Percentiles rank a stretch among this genome's conserved stretches.
phyloP scores from a whole-genome alignment of 2,113 vertebrate genomes.

The Pluvianellus socialis region DNA sequence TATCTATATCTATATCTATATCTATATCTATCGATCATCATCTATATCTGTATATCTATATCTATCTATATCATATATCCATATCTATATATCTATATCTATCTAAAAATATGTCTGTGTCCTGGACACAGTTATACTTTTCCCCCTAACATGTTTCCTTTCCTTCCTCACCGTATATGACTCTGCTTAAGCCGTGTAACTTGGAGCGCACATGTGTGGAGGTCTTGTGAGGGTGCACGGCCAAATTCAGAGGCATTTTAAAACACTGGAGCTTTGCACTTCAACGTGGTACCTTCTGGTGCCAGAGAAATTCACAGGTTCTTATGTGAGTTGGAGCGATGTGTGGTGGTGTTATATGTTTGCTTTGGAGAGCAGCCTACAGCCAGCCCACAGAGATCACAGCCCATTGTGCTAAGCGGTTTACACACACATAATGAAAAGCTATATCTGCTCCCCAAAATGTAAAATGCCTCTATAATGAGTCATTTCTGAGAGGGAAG shows the following conservation, averaged over 20 bases:
- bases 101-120: no score
- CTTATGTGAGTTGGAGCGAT: not conserved
- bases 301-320: not conserved
- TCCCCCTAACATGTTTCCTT: not conserved
- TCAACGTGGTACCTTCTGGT: not conserved
- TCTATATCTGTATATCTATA: no score
- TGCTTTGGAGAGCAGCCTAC: not conserved
- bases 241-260: not conserved
- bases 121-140: not conserved
- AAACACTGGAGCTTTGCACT: not conserved
- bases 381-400: not conserved
- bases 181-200: not conserved
- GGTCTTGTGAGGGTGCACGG: not conserved
- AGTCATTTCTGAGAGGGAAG: not conserved
- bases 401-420: not conserved
- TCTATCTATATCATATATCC: no score
- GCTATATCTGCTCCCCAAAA: not conserved
- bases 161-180: not conserved
- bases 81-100: no score
- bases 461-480: not conserved
- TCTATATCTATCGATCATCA: no score
- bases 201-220: not conserved
- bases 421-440: not conserved
- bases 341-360: not conserved
- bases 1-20: no score